Percentiles rank a stretch among this genome's conserved stretches.
phyloP scores from a whole-genome alignment of 2,113 vertebrate genomes.

The Suricata suricatta region DNA sequence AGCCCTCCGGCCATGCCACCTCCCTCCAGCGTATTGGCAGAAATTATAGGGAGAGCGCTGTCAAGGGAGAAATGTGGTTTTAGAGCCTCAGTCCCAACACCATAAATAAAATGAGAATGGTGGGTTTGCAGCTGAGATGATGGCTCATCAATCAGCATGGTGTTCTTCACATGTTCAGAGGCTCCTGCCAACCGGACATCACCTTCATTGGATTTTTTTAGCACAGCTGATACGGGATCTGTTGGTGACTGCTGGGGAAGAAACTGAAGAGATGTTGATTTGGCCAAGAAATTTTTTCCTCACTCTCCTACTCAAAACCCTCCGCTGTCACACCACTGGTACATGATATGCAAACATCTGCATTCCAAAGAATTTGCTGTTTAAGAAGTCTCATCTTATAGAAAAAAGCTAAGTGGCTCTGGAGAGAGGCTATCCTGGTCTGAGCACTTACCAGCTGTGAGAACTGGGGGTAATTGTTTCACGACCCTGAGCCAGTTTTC shows the following conservation, averaged over 20 bases:
- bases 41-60: background rate
- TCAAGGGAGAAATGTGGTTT: background rate
- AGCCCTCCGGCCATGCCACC: background rate
- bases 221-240: background rate
- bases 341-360: background rate
- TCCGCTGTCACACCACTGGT: background rate
- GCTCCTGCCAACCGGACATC: background rate
- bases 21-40: background rate
- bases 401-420: background rate
- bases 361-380: background rate
- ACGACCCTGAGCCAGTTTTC: background rate
- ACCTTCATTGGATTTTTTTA: background rate
- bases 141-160: background rate
- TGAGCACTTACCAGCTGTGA: background rate
- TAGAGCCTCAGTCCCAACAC: background rate
- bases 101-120: background rate
- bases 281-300: background rate
- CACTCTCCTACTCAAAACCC: conserved; percentile 5
- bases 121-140: background rate
- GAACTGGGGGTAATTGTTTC: background rate
- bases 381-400: background rate
- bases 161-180: background rate
- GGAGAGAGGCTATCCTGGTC: background rate
- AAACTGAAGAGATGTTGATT: background rate
- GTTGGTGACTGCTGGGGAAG: background rate